These are phyloP conservation scores for Psilopogon haemacephalus DNA, from an alignment of 2,113 vertebrate species.

Conservation along the genomic window DNA sequence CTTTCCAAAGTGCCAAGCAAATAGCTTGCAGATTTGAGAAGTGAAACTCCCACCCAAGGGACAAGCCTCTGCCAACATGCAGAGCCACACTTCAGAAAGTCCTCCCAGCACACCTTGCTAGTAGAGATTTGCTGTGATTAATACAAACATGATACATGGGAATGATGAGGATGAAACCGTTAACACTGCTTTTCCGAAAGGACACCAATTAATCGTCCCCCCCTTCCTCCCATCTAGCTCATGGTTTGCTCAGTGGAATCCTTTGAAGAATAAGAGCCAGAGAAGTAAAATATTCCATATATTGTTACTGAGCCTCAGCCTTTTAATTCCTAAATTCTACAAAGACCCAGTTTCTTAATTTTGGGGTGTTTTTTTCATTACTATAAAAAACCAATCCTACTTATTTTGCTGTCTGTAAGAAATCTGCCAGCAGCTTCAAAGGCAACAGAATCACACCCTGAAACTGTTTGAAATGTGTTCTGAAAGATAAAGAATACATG, in stretches of 20 bases:
- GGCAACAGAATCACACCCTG: neutral
- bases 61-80: slow-evolving; percentile 32
- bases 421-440: slow-evolving; percentile 19
- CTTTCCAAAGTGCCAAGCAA: slow-evolving; percentile 49
- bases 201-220: neutral
- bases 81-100: slow-evolving; percentile 13
- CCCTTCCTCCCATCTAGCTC: rapidly evolving
- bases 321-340: neutral
- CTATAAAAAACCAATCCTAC: slow-evolving; percentile 13
- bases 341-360: slow-evolving; percentile 1
- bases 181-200: neutral
- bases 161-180: neutral
- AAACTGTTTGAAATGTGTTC: neutral
- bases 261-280: neutral
- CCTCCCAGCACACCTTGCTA: slow-evolving; percentile 21
- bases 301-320: neutral
- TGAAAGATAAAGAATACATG: neutral
- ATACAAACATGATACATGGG: neutral
- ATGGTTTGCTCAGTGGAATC: neutral
- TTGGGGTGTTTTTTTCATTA: neutral
- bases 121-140: neutral
- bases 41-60: slow-evolving; percentile 44
- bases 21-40: slow-evolving; percentile 38
- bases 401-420: slow-evolving; percentile 3
- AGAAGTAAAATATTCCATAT: neutral